These are phyloP conservation scores for Sorex fumeus DNA, from an alignment of 2,113 vertebrate genomes.

Conservation along the genomic window DNA sequence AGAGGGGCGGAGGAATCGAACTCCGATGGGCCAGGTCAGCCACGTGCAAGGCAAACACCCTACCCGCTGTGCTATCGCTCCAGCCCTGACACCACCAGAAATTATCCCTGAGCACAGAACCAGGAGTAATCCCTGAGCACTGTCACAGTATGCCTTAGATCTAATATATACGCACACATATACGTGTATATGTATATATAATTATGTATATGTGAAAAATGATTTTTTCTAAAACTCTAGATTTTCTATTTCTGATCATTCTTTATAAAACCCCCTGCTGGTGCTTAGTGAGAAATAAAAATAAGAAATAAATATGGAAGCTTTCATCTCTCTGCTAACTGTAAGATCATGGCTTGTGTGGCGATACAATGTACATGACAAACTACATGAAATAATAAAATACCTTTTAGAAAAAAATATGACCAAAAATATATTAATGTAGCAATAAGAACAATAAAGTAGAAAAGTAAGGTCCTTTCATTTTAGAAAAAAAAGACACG, in stretches of 20 bases:
- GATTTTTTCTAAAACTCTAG: slow-evolving; percentile 13
- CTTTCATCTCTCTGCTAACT: slow-evolving; percentile 46
- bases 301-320: slow-evolving; percentile 64
- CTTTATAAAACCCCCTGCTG: slow-evolving; percentile 29
- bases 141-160: no score
- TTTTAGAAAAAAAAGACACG: slow-evolving; percentile 9
- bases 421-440: slow-evolving; percentile 36
- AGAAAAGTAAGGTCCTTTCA: slow-evolving; percentile 12
- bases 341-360: slow-evolving; percentile 45
- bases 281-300: slow-evolving; percentile 68
- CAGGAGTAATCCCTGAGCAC: no score
- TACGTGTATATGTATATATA: no score
- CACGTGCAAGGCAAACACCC: no score
- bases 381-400: slow-evolving; percentile 46
- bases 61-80: no score
- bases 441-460: slow-evolving; percentile 56
- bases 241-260: slow-evolving; percentile 75
- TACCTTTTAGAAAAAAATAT: slow-evolving; percentile 47
- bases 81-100: no score
- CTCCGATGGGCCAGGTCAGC: no score
- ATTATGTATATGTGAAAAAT: no score
- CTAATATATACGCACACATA: no score
- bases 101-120: no score
- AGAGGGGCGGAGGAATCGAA: no score
- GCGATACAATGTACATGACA: slow-evolving; percentile 25